Evolutionary conservation across 2,888 invertebrate species (phyloP).

Genomic region (Anticlea derivata): DNA sequence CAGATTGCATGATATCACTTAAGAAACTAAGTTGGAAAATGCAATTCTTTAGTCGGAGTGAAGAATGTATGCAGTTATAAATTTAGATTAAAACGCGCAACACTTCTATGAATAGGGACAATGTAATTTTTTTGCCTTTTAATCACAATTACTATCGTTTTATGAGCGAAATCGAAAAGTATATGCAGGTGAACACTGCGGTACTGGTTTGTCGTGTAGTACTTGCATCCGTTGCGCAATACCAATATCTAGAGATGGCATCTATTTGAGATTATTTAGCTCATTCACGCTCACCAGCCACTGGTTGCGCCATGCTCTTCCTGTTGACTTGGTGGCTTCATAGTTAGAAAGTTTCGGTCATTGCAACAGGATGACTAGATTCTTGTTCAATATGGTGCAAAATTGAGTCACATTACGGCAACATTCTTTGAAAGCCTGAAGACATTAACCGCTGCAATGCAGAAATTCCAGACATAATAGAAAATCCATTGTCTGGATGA

Average conservation of each 20-base stretch:
- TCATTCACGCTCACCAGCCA: slow-evolving; percentile 25
- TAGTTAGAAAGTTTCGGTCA: slow-evolving; percentile 15
- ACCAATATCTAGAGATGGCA: slow-evolving; percentile 28
- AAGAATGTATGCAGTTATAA: no score
- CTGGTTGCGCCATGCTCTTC: slow-evolving; percentile 28
- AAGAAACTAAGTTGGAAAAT: no score
- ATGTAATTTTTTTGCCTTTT: no score
- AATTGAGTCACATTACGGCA: no score
- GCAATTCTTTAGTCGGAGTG: no score
- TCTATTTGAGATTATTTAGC: slow-evolving; percentile 35
- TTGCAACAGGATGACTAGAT: slow-evolving; percentile 1
- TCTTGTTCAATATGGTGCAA: neutral
- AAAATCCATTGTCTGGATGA: no score
- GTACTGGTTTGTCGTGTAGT: slow-evolving; percentile 17
- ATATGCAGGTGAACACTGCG: neutral
- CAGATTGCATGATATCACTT: no score
- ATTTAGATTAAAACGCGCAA: no score
- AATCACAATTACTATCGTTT: neutral
- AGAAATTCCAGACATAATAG: no score
- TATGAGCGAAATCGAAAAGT: neutral
- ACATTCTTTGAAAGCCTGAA: no score
- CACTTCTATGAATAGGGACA: no score
- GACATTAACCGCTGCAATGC: no score
- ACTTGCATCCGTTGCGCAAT: slow-evolving; percentile 52
- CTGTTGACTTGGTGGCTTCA: slow-evolving; percentile 20